Evolutionary conservation across 37 sponge, comb jelly and placozoan species (phyloP).

Genomic region (Theonella swinhoei): DNA sequence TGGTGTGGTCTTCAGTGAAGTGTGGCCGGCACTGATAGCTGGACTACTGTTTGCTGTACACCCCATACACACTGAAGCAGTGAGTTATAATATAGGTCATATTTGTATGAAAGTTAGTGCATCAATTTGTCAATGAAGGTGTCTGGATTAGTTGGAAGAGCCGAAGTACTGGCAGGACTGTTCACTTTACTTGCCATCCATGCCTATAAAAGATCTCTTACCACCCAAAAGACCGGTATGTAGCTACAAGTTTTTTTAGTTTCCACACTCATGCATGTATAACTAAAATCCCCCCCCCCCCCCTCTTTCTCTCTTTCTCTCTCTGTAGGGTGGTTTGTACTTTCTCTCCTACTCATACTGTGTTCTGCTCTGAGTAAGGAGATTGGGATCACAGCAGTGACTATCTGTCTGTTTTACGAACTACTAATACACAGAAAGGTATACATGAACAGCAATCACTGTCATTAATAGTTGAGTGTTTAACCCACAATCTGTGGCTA

Average conservation of each 20-base stretch:
- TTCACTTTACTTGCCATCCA: slow-evolving; percentile 70
- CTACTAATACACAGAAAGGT: slow-evolving; percentile 40
- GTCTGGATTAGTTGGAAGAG: slow-evolving; percentile 88
- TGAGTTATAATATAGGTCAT: slow-evolving; percentile 20
- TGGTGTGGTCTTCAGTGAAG: slow-evolving; percentile 40
- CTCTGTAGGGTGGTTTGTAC: background rate
- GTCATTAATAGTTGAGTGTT: no score
- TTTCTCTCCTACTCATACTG: slow-evolving; percentile 23
- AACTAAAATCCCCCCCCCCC: no score
- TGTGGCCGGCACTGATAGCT: slow-evolving; percentile 67
- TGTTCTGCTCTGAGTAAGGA: slow-evolving; percentile 83
- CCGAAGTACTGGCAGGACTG: slow-evolving; percentile 73
- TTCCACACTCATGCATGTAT: background rate
- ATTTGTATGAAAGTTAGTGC: no score
- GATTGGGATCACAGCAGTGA: slow-evolving; percentile 81
- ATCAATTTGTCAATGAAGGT: no score
- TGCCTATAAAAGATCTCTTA: slow-evolving; percentile 37
- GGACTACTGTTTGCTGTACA: slow-evolving; percentile 74
- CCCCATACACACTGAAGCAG: slow-evolving; percentile 73
- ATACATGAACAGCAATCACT: no score
- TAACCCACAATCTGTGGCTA: no score
- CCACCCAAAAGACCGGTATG: background rate
- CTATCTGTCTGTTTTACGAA: slow-evolving; percentile 71
- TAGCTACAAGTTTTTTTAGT: background rate
- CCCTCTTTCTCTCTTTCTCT: no score